These are phyloP conservation scores for Parotocinclus haroldoi DNA, from an alignment of 2,797 vertebrate genomes.

Conservation along the genomic window DNA sequence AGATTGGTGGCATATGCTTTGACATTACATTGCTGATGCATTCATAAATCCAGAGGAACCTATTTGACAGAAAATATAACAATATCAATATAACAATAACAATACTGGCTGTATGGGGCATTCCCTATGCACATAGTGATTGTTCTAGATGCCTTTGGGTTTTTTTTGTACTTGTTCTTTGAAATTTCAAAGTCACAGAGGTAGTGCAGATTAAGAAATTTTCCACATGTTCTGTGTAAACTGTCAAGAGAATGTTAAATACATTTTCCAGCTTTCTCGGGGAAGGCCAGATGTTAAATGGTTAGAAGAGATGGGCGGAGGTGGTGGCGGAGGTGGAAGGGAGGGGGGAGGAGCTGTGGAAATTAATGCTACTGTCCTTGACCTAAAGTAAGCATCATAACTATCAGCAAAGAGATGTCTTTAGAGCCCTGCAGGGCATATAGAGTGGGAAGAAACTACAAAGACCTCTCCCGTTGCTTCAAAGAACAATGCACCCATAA, in stretches of 20 bases:
- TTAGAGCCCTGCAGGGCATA: slow-evolving; percentile 65
- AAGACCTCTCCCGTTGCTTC: slow-evolving; percentile 61
- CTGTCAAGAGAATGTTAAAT: slow-evolving; percentile 91
- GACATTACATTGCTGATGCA: no score
- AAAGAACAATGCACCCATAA: slow-evolving; percentile 78
- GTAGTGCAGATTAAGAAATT: slow-evolving; percentile 83
- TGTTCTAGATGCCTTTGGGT: slow-evolving; percentile 55
- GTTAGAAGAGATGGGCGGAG: slow-evolving; percentile 1
- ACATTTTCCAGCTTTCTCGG: slow-evolving; percentile 87
- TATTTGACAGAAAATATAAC: slow-evolving; percentile 40
- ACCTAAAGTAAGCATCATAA: slow-evolving; percentile 68
- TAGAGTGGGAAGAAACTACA: slow-evolving; percentile 55
- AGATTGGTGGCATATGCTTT: no score
- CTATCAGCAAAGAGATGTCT: slow-evolving; percentile 66
- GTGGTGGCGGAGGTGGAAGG: not conserved
- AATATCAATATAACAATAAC: no score
- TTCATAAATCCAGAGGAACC: not conserved
- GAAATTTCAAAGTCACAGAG: no score
- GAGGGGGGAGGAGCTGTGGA: slow-evolving; percentile 62
- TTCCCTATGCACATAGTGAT: no score
- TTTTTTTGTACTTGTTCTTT: slow-evolving; percentile 78
- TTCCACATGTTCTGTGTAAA: slow-evolving; percentile 87
- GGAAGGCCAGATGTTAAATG: slow-evolving; percentile 84
- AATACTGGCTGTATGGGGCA: slow-evolving; percentile 41
- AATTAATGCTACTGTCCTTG: slow-evolving; percentile 80